Percentiles rank a stretch among this genome's conserved stretches.
Conservation (phyloP, 2,888 invertebrate species). For the Harmothoe impar region DNA sequence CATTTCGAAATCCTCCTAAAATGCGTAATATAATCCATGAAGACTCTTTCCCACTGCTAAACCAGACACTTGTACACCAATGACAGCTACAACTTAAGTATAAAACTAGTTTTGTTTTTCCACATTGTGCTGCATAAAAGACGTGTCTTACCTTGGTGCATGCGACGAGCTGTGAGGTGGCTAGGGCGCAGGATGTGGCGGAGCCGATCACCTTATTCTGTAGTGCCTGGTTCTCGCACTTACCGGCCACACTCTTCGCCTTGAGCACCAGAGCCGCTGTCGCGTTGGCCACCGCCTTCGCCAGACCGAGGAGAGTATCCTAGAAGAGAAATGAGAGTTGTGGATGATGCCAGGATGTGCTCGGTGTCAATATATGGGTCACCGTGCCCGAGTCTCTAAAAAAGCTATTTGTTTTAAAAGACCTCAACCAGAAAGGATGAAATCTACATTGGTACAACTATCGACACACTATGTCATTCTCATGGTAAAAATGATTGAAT, state of each 20-base stretch:
- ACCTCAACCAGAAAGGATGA: too few relatives aligned
- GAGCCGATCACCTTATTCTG: slow-evolving; percentile 95
- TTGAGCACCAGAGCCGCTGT: slow-evolving; percentile 97
- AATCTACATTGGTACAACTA: too few relatives aligned
- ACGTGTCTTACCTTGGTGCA: slow-evolving; percentile 91
- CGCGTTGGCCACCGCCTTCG: slow-evolving; percentile 98
- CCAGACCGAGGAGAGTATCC: slow-evolving; percentile 95
- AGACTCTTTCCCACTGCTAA: neutral
- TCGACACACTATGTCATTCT: too few relatives aligned
- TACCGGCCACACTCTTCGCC: slow-evolving; percentile 96
- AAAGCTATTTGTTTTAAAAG: too few relatives aligned
- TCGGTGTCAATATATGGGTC: neutral
- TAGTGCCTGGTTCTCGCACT: slow-evolving; percentile 90
- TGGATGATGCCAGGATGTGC: neutral
- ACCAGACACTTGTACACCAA: too few relatives aligned
- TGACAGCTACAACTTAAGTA: too few relatives aligned
- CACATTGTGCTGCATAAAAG: too few relatives aligned
- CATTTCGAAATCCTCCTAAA: neutral
- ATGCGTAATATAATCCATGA: neutral
- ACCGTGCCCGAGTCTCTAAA: neutral
- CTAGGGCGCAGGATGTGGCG: slow-evolving; percentile 97
- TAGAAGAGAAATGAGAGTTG: slow-evolving; percentile 73
- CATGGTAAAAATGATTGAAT: too few relatives aligned
- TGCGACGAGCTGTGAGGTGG: slow-evolving; percentile 98
- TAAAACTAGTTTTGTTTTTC: too few relatives aligned